Base-by-base conservation (phyloP, 2,888 invertebrate genomes). In the Liodrosophila aerea region DNA sequence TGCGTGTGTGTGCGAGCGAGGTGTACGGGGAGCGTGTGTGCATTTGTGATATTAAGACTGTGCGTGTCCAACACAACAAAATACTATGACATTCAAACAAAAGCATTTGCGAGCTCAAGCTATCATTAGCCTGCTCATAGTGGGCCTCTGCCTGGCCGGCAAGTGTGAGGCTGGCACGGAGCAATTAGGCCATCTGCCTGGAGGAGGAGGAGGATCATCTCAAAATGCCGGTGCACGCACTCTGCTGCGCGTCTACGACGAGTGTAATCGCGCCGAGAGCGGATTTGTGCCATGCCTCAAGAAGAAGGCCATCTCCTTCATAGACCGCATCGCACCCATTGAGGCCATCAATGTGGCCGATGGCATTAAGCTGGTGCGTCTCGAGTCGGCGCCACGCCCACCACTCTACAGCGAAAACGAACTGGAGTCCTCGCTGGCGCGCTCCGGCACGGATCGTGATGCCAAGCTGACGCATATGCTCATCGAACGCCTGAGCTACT, bases 291-390 rank as follows among this genome's bases (percentile, higher is more conserved):
- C 94, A 16, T 96, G 96, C 87, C 90, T 96, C 46, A 95, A 96
- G 91, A 95, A 94, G 89, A 95, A 95, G 87, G 95, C 95, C 0
- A 93, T 95, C 56, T 91, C 94, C 1, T 95, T 95, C 87, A 93
- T 96, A 71, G 95, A 95, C 83, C 91, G 95, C 44, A 92, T 95
- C 18, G 92, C 94, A 0, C 92, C 94, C 60, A 93, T 95, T 91
- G 94, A 94, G 16, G 91, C 92, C 13, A 92, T 92, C 69, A 90
- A 92, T 12, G 88, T 94, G 58, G 91, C 92, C 9, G 94, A 95
- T 67, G 95, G 94, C 41, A 90, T 95, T 3, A 93, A 93, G 75
- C 92, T 95, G 12, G 92, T 94, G 11, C 93, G 92, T 67, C 90
- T 92, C 0, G 91, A 82, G 37, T 43, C 69, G 90, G 91, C 51